These are phyloP conservation scores for Drosophila funebris DNA, from an alignment of 1,140 invertebrate species.

Conservation along the genomic window DNA sequence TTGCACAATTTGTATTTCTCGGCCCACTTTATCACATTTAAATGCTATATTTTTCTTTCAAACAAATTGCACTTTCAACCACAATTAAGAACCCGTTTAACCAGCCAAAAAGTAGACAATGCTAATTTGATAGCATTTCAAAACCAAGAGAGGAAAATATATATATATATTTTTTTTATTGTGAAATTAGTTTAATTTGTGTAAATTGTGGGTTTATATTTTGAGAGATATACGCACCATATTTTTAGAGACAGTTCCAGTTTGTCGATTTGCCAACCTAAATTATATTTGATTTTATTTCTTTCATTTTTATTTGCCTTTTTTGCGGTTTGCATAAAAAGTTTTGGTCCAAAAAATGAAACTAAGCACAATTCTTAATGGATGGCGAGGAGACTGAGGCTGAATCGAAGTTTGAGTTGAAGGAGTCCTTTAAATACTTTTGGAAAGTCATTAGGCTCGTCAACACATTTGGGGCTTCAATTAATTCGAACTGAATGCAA, in stretches of 20 bases:
- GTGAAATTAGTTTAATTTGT: constrained; percentile 1
- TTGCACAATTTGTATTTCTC: not conserved
- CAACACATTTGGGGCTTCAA: constrained; percentile 13
- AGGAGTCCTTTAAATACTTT: constrained; percentile 42
- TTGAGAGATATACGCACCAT: constrained; percentile 21
- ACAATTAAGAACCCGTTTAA: not conserved
- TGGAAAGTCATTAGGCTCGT: constrained; percentile 42
- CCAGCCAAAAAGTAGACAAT: not conserved
- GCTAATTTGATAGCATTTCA: constrained; percentile 4
- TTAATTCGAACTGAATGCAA: constrained; percentile 36
- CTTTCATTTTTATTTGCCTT: not conserved
- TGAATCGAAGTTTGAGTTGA: not conserved
- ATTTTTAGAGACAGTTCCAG: not conserved
- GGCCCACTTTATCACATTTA: too few relatives aligned
- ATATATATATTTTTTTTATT: too few relatives aligned
- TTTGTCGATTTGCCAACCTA: not conserved
- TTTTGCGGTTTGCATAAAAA: constrained; percentile 9
- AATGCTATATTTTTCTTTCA: too few relatives aligned
- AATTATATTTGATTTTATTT: constrained; percentile 8
- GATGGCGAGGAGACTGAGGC: not conserved
- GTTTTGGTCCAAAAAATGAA: constrained; percentile 20
- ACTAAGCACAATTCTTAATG: constrained; percentile 29
- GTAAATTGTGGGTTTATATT: not conserved
- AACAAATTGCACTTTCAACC: not conserved
- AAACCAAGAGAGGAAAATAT: not conserved